Evolutionary conservation across 2,113 vertebrate genomes (phyloP), one percentile per base, ranked within the genome.

Genomic region (Myanophis thanlyinensis): DNA sequence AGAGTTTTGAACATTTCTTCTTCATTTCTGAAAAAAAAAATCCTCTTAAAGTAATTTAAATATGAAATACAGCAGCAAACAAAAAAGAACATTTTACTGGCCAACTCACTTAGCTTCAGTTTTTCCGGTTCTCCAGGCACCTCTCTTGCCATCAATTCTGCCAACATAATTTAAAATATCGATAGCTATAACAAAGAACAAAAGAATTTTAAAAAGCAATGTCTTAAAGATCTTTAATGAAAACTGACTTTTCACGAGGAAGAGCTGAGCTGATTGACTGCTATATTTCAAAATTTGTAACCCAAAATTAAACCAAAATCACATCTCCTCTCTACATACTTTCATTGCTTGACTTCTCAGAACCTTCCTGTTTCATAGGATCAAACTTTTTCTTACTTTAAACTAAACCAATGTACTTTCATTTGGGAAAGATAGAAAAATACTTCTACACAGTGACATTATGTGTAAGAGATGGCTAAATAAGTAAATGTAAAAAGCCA

Each of bases 161-260:
- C 98, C 98, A 94, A 99, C 97, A n/a, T 98, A 98, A 97, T 99
- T 99, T 95, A 99, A 97, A 93, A 99, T 96, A 91, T 99, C 99
- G 93, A 99, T 99, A 88, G 98, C 99, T 99, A 95, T 93, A 30
- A 93, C 93, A 30, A 93, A 94, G 97, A 96, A n/a, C n/a, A n/a
- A 59, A 23, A 54, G 18, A n/a, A 95, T 85, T 93, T 95, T 73
- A 95, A 96, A 93, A 94, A 97, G 95, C 56, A 20, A 52, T 20
- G 15, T 95, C 62, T 88, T 93, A 90, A 46, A 93, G 54, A 94
- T 80, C 35, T 80, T 80, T 44, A 62, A 47, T 23, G 47, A 56
- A 67, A 51, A 80, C 12, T 47, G 25, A 54, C 18, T 27, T 46
- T 35, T 9, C 18, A 44, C 35, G 35, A 40, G n/a, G n/a, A 80